Evolutionary conservation across 2,797 vertebrate species (phyloP).

Genomic region (Apodemus agrarius): DNA sequence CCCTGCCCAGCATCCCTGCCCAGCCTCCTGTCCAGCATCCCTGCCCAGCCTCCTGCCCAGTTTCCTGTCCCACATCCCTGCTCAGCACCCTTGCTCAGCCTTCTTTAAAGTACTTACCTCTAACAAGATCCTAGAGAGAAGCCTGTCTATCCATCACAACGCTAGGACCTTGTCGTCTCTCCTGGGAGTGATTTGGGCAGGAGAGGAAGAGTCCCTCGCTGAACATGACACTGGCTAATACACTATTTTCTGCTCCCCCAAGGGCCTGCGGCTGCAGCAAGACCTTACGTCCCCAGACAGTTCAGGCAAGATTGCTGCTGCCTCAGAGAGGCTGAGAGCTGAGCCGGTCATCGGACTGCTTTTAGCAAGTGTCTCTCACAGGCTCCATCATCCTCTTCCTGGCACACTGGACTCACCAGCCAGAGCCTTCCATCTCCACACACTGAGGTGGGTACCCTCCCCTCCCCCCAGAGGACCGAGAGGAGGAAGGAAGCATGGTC

Average conservation of each 20-base stretch:
- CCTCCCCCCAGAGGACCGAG: neutral
- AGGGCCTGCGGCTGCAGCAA: neutral
- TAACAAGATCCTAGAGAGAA: neutral
- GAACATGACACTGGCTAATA: neutral
- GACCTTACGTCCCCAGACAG: neutral
- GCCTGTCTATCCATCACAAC: neutral
- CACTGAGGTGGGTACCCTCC: neutral
- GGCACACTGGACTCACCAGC: neutral
- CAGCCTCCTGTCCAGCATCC: neutral
- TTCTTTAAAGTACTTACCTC: neutral
- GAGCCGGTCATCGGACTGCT: neutral
- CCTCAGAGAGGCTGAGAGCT: neutral
- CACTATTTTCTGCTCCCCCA: neutral
- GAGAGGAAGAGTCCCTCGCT: neutral
- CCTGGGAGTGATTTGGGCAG: neutral
- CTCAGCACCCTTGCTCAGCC: neutral
- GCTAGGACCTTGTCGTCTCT: neutral
- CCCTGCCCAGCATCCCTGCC: neutral
- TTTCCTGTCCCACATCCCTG: neutral
- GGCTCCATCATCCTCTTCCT: neutral
- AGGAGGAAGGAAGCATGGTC: neutral
- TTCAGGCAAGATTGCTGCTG: neutral
- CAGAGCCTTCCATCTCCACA: neutral
- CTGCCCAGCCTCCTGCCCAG: neutral
- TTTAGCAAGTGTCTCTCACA: neutral